phyloP scores from a whole-genome alignment of 2,797 vertebrate genomes.

The Rhinophrynus dorsalis region DNA sequence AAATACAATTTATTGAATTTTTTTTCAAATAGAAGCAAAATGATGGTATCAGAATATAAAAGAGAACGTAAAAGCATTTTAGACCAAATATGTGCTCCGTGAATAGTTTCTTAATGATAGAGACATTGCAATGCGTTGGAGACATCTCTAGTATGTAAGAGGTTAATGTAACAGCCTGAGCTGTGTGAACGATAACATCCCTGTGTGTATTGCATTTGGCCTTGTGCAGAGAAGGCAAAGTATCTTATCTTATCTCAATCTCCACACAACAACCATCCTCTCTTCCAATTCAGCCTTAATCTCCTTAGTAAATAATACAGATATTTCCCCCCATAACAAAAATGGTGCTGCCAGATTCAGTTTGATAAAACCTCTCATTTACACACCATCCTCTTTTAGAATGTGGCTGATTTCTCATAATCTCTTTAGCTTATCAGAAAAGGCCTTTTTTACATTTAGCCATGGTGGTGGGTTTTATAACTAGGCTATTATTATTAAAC shows the following conservation, averaged over 20 bases:
- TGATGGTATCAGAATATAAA: constrained; percentile 28
- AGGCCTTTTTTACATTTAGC: constrained; percentile 71
- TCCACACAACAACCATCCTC: constrained; percentile 95
- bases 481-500: constrained; percentile 75
- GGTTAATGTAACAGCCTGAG: constrained; percentile 80
- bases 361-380: constrained; percentile 85
- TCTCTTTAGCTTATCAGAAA: constrained; percentile 81
- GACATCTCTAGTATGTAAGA: too few species aligned
- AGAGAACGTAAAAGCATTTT: constrained; percentile 35
- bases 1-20: too few species aligned
- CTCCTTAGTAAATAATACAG: constrained; percentile 99
- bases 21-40: constrained; percentile 2
- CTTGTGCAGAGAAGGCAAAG: constrained; percentile 77
- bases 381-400: constrained; percentile 83
- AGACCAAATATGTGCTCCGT: too few species aligned
- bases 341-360: constrained; percentile 80
- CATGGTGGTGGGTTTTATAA: constrained; percentile 68
- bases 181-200: constrained; percentile 85
- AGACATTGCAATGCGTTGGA: too few species aligned
- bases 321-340: constrained; percentile 92
- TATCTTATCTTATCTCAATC: constrained; percentile 96
- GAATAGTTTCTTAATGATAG: too few species aligned
- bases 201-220: constrained; percentile 74
- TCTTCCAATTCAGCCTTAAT: constrained; percentile 97
- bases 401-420: constrained; percentile 77